Evolutionary conservation across 2,113 vertebrate species (phyloP), one percentile per base, ranked within the genome.

Genomic region (Pontoporia blainvillei): DNA sequence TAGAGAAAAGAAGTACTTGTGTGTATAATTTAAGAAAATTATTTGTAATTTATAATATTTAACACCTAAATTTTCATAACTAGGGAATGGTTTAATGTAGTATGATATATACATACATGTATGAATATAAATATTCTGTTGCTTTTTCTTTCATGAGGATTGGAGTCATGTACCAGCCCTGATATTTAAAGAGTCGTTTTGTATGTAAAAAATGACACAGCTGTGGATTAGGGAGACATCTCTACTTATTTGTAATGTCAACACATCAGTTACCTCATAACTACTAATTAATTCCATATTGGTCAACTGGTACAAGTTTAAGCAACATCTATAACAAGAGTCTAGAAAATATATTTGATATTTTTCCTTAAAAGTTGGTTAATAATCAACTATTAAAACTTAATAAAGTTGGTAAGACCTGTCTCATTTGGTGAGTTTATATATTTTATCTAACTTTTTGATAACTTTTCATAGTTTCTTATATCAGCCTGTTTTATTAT

Each of bases 1-100:
- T 94, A 86, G 72, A 81, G 46, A 96, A 96, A 94, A 93, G 71
- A 96, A 61, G 20, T 64, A 36, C 49, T 73, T 52, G 13, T 44
- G 11, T 34, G 15, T 57, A 8, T 59, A 96, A 86, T 93, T 86
- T 36, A 1, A 0, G 29, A 82, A 96, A 92, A 49, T 52, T 57
- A 39, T 23, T 10, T 57, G 49, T 23, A 57, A 79, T 79, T 79
- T 57, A 36, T 15, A 57, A 36, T 79, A 79, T 36, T 79, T 61
- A 73, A 67, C 36, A 62, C 4, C 3, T 61, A 49, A 3, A n/a
- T 59, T 49, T 94, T 61, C 9, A 41, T 62, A 73, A 46, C 23
- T 92, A 67, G 44, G 23, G 21, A 57, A 49, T 59, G 5, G 1
- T 46, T 91, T 78, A 66, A 39, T 59, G 36, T 11, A 66, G 31